phyloP scores from a whole-genome alignment of 2,888 invertebrate species.

The Pardosa pseudoannulata region DNA sequence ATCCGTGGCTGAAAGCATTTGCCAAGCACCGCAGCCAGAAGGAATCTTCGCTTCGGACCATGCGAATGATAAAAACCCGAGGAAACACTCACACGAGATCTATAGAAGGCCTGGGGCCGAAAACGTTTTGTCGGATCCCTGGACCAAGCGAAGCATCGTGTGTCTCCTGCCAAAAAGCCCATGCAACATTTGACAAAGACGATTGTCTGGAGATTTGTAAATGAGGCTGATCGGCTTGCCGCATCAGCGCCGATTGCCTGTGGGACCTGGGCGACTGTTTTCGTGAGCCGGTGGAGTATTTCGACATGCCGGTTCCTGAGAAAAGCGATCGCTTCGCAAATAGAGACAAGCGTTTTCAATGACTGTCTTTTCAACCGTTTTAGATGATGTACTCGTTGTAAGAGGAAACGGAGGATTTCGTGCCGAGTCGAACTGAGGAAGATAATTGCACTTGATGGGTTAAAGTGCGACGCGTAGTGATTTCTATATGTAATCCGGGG shows the following conservation, averaged over 20 bases:
- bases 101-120: background rate
- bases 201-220: conserved; percentile 5
- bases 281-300: background rate
- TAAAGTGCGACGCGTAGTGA: no score
- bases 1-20: background rate
- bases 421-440: no score
- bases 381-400: background rate
- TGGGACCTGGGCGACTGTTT: background rate
- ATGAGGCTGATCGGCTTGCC: background rate
- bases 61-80: background rate
- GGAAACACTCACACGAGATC: background rate
- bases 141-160: conserved; percentile 2
- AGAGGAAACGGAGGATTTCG: background rate
- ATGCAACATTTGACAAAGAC: conserved; percentile 9
- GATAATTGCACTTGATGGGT: no score
- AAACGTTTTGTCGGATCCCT: conserved; percentile 9
- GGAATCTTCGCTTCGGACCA: background rate
- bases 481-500: no score
- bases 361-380: background rate
- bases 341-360: background rate
- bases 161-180: background rate
- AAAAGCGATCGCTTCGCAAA: background rate
- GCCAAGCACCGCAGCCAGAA: background rate
- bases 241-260: background rate
- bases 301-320: background rate